phyloP scores from a whole-genome alignment of 2,888 invertebrate species.

The Scelioninae gen. 2 region DNA sequence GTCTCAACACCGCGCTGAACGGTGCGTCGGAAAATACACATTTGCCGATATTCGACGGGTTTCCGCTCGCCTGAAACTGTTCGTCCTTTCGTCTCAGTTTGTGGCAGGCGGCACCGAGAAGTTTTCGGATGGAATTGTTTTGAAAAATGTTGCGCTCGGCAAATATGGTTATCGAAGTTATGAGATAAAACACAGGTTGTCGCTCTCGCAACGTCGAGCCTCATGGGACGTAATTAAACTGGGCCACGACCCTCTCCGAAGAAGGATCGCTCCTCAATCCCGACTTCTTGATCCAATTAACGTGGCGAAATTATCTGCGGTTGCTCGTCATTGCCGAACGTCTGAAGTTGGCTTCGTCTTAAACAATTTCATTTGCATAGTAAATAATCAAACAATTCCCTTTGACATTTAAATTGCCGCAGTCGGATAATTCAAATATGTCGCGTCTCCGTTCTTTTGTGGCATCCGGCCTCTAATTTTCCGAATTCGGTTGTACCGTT shows the following conservation, averaged over 20 bases:
- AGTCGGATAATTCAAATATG: conserved; percentile 58
- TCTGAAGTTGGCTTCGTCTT: conserved; percentile 66
- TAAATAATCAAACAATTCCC: conserved; percentile 75
- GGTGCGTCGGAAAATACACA: too few species aligned
- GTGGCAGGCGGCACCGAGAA: neutral
- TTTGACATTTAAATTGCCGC: conserved; percentile 74
- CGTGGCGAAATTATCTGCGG: conserved; percentile 71
- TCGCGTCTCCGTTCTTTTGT: conserved; percentile 49
- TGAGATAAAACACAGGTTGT: conserved; percentile 48
- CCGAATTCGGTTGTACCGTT: conserved; percentile 59
- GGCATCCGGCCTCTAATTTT: conserved; percentile 67
- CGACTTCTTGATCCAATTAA: conserved; percentile 75
- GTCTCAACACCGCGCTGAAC: conserved; percentile 36
- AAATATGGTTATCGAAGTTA: conserved; percentile 34
- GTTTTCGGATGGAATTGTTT: neutral
- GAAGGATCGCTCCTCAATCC: conserved; percentile 70
- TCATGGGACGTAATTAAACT: conserved; percentile 72
- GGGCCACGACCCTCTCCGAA: conserved; percentile 65
- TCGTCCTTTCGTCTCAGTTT: too few species aligned
- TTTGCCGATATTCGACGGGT: too few species aligned
- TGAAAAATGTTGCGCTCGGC: neutral
- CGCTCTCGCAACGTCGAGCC: conserved; percentile 68
- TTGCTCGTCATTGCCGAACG: conserved; percentile 62
- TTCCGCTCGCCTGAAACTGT: too few species aligned
- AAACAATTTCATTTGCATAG: conserved; percentile 74